Evolutionary conservation across 2,888 invertebrate genomes (phyloP).

Genomic region (Apodemia hepburni): DNA sequence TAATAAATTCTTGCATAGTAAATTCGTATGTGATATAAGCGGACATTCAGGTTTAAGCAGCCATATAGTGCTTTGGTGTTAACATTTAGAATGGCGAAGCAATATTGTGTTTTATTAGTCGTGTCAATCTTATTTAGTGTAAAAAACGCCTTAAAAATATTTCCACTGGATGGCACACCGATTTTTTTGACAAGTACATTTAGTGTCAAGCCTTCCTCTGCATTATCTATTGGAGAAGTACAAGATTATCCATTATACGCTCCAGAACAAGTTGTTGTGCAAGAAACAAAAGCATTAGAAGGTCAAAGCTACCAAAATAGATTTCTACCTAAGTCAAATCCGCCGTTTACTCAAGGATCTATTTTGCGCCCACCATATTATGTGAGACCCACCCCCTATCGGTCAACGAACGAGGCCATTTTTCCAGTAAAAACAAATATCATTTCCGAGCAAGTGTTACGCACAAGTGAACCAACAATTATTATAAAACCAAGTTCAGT

Average conservation of each 20-base stretch:
- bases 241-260: background rate
- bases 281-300: background rate
- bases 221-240: slow-evolving; percentile 1
- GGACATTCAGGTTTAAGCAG: slow-evolving; percentile 40
- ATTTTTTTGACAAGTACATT: slow-evolving; percentile 22
- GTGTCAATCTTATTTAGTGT: slow-evolving; percentile 21
- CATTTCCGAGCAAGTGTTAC: background rate
- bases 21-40: slow-evolving; percentile 34
- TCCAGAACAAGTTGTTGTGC: background rate
- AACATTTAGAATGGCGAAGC: slow-evolving; percentile 28
- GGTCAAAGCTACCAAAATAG: background rate
- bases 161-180: slow-evolving; percentile 38
- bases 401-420: background rate
- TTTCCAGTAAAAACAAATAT: background rate
- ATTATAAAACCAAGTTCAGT: background rate
- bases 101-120: slow-evolving; percentile 25
- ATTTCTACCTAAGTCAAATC: background rate
- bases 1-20: slow-evolving; percentile 14
- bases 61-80: slow-evolving; percentile 36
- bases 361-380: background rate
- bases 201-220: slow-evolving; percentile 24
- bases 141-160: slow-evolving; percentile 38
- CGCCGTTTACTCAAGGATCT: background rate
- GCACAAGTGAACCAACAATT: slow-evolving; percentile 5
- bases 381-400: background rate